phyloP scores from a whole-genome alignment of 2,888 invertebrate species.

The Pogonocherus hispidulus region DNA sequence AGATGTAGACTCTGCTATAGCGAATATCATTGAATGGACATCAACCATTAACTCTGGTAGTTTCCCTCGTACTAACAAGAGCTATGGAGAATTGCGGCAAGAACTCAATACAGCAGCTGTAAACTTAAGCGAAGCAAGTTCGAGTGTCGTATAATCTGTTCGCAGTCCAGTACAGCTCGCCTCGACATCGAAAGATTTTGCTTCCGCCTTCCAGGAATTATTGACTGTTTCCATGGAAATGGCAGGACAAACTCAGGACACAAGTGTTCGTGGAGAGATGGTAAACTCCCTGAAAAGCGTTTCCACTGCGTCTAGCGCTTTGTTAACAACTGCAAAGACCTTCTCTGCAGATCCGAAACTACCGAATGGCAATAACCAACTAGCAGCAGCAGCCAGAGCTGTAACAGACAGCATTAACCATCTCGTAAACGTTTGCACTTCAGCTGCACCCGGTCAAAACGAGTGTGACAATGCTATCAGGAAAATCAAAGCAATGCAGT shows the following conservation, averaged over 20 bases:
- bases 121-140: constrained; percentile 85
- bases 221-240: constrained; percentile 87
- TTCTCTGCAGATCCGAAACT: constrained; percentile 91
- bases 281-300: constrained; percentile 89
- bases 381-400: constrained; percentile 88
- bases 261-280: constrained; percentile 79
- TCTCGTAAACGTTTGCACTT: constrained; percentile 88
- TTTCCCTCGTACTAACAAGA: constrained; percentile 82
- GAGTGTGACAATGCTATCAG: constrained; percentile 97
- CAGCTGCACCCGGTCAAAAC: constrained; percentile 92
- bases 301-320: constrained; percentile 87
- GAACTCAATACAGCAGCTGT: constrained; percentile 90
- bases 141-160: constrained; percentile 85
- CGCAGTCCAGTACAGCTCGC: constrained; percentile 80
- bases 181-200: constrained; percentile 81
- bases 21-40: constrained; percentile 83
- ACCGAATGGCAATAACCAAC: constrained; percentile 91
- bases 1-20: constrained; percentile 92
- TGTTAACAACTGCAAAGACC: constrained; percentile 89
- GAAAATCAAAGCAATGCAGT: constrained; percentile 88
- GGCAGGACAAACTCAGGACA: constrained; percentile 85
- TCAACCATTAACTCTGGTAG: constrained; percentile 81
- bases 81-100: constrained; percentile 85
- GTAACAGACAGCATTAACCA: constrained; percentile 95
- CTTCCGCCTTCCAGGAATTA: constrained; percentile 82